Conservation (phyloP, 2,797 vertebrate species). For the Apogon talboti region DNA sequence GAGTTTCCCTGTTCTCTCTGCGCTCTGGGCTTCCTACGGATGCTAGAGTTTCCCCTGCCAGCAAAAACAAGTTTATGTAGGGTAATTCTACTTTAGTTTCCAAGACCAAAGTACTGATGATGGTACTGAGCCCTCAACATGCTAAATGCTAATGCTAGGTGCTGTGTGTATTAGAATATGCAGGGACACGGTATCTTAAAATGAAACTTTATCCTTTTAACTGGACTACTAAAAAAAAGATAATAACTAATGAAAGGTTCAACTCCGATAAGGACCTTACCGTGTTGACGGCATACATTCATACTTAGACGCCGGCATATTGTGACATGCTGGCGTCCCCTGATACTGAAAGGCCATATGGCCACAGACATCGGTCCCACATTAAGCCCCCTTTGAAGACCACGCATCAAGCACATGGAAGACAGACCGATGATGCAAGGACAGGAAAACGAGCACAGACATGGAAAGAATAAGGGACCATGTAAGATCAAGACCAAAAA, state of each 20-base stretch:
- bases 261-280: slow-evolving; percentile 9
- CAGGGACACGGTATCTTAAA: no score
- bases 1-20: no score
- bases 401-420: slow-evolving; percentile 22
- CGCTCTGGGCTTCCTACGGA: no score
- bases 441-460: slow-evolving; percentile 17
- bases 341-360: slow-evolving; percentile 25
- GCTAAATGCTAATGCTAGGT: no score
- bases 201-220: no score
- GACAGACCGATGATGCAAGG: slow-evolving; percentile 9
- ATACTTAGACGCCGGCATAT: slow-evolving; percentile 3
- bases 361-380: slow-evolving; percentile 6
- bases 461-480: slow-evolving; percentile 3
- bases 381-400: slow-evolving; percentile 34
- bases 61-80: no score
- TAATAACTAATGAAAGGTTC: not conserved
- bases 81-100: no score
- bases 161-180: no score
- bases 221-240: no score
- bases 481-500: slow-evolving; percentile 34
- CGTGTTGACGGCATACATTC: slow-evolving; percentile 24
- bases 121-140: no score
- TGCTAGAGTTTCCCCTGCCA: no score
- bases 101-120: no score
- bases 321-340: slow-evolving; percentile 20